These are phyloP conservation scores for Ormyrus pomaceus DNA, from an alignment of 2,888 invertebrate species.

Conservation along the genomic window DNA sequence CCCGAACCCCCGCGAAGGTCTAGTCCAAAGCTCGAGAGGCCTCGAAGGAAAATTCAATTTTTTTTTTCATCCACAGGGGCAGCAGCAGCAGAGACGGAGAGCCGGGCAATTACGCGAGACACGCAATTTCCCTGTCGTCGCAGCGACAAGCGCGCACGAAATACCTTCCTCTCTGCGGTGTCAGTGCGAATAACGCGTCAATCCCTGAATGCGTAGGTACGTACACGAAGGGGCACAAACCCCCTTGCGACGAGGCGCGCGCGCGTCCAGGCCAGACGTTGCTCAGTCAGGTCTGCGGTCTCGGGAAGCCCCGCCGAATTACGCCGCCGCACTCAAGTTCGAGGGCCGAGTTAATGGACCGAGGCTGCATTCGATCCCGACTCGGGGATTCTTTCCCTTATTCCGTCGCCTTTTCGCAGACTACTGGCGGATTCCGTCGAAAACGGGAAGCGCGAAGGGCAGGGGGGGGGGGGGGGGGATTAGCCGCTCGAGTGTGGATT, in stretches of 20 bases:
- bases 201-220: conserved; percentile 8
- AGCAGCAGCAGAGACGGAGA: neutral
- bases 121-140: conserved; percentile 32
- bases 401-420: neutral
- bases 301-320: conserved; percentile 19
- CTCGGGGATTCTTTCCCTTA: neutral
- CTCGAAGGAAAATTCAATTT: conserved; percentile 18
- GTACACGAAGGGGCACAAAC: conserved; percentile 28
- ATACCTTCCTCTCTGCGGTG: neutral
- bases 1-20: too few relatives aligned
- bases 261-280: too few relatives aligned
- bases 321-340: neutral
- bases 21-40: neutral
- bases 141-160: neutral
- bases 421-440: neutral
- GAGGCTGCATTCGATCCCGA: neutral
- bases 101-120: conserved; percentile 29
- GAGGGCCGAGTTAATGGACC: neutral
- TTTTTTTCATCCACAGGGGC: neutral
- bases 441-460: neutral
- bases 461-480: too few relatives aligned
- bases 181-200: conserved; percentile 38
- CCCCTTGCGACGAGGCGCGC: too few relatives aligned
- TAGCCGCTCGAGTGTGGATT: neutral
- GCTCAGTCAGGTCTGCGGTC: too few relatives aligned